These are phyloP conservation scores for Temnothorax nylanderi DNA, from an alignment of 1,140 invertebrate species.

Conservation along the genomic window DNA sequence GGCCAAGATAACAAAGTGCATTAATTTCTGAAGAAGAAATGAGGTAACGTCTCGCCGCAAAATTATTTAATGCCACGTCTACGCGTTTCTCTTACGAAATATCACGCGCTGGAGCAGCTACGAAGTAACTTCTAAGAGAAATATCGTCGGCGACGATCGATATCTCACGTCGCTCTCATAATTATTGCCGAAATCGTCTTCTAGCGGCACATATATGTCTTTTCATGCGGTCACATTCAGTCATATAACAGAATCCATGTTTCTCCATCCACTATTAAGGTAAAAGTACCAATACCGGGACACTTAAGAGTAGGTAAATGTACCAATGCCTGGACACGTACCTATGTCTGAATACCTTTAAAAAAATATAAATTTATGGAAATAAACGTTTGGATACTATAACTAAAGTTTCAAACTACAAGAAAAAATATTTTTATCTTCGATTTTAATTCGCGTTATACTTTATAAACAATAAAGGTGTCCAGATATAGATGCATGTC, in stretches of 20 bases:
- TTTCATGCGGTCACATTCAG: not conserved
- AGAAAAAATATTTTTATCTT: too few species aligned
- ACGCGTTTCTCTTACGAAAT: not conserved
- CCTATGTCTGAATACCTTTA: too few species aligned
- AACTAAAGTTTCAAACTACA: too few species aligned
- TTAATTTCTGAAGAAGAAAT: slow-evolving; percentile 25
- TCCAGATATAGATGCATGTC: too few species aligned
- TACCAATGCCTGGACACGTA: too few species aligned
- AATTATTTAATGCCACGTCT: slow-evolving; percentile 29
- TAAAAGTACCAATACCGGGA: too few species aligned
- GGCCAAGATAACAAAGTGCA: slow-evolving; percentile 12
- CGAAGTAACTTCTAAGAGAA: not conserved
- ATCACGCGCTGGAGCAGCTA: not conserved
- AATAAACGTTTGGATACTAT: too few species aligned
- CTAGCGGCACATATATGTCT: not conserved
- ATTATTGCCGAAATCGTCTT: slow-evolving; percentile 51
- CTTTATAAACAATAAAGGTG: too few species aligned
- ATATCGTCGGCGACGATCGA: not conserved
- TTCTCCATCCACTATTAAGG: slow-evolving; percentile 5
- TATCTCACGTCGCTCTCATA: not conserved
- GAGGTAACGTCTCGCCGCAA: not conserved
- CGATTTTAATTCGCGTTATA: too few species aligned
- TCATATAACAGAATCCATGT: not conserved
- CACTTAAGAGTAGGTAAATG: too few species aligned
- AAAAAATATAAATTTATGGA: too few species aligned